phyloP scores from a whole-genome alignment of 2,113 vertebrate genomes.

The Benitochromis conjunctus region DNA sequence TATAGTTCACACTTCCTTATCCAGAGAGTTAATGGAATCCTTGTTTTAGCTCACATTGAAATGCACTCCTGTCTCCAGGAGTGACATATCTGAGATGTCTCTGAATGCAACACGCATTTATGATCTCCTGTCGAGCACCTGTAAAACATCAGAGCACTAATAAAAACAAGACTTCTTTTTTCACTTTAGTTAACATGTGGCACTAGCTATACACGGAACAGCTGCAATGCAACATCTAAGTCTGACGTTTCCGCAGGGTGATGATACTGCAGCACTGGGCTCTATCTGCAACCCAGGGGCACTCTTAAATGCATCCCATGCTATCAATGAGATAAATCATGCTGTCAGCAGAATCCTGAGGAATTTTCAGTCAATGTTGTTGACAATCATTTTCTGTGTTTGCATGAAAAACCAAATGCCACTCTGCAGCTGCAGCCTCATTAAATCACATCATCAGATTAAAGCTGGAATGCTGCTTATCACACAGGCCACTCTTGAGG shows the following conservation, averaged over 20 bases:
- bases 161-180: neutral
- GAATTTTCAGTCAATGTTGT: neutral
- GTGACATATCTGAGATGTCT: neutral
- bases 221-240: slow-evolving; percentile 30
- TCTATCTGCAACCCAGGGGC: neutral
- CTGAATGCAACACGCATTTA: neutral
- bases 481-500: neutral
- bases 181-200: neutral
- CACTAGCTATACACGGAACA: neutral
- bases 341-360: neutral
- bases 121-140: neutral
- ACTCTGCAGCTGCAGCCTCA: neutral
- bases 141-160: neutral
- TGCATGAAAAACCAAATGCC: neutral
- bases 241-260: neutral
- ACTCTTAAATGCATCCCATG: neutral
- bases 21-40: neutral
- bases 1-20: neutral
- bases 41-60: neutral
- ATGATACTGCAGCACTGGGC: neutral
- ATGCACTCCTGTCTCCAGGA: neutral
- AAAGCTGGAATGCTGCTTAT: slow-evolving; percentile 37
- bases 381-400: neutral
- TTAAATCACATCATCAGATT: slow-evolving; percentile 15
- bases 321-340: neutral